Conservation (phyloP, 2,888 invertebrate species). For the Rotaria socialis region DNA sequence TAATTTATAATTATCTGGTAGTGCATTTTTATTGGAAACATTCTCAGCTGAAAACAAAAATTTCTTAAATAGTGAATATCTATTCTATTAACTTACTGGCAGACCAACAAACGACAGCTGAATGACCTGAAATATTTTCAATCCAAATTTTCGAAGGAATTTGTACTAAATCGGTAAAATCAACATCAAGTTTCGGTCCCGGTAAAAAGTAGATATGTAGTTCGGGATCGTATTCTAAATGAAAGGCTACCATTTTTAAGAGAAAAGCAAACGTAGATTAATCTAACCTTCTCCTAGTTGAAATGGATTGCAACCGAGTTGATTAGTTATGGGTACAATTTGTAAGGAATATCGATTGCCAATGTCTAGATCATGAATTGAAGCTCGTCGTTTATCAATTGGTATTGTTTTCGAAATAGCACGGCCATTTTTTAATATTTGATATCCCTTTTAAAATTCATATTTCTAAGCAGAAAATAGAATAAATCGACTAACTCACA, state of each 20-base stretch:
- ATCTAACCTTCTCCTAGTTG: not conserved
- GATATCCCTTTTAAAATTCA: conserved; percentile 53
- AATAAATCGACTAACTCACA: conserved; percentile 49
- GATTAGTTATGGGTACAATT: conserved; percentile 57
- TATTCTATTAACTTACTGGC: conserved; percentile 51
- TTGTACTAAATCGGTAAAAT: conserved; percentile 57
- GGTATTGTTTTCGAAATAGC: conserved; percentile 58
- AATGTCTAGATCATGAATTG: conserved; percentile 55
- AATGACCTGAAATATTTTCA: conserved; percentile 58
- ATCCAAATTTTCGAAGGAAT: conserved; percentile 57
- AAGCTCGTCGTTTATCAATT: conserved; percentile 54
- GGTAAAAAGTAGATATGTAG: not conserved
- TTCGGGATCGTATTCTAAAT: not conserved
- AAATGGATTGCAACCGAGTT: conserved; percentile 53
- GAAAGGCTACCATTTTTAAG: not conserved
- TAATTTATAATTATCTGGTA: conserved; percentile 8
- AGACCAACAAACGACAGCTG: conserved; percentile 58
- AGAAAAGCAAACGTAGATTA: not conserved
- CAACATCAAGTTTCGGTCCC: conserved; percentile 35
- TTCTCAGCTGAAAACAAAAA: too few relatives aligned
- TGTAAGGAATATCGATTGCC: conserved; percentile 57
- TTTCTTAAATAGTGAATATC: too few relatives aligned
- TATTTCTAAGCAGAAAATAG: too few relatives aligned
- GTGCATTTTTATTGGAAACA: not conserved
- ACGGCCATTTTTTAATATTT: conserved; percentile 57